Percentiles rank a stretch among this genome's conserved stretches.
phyloP scores from a whole-genome alignment of 1,140 invertebrate genomes.

The Lasioglossum albipes region DNA sequence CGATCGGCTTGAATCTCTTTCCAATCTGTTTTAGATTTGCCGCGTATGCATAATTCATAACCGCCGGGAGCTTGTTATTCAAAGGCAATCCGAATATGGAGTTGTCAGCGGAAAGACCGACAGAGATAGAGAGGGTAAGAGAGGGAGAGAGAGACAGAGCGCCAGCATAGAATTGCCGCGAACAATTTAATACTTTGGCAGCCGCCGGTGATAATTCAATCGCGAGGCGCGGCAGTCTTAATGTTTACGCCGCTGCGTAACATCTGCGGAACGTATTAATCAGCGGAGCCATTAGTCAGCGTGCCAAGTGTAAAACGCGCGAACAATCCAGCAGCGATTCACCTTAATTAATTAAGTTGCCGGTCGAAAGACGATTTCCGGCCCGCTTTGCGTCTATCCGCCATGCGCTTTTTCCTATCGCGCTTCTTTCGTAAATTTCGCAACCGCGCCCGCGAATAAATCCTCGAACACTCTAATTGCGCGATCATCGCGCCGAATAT shows the following conservation, averaged over 20 bases:
- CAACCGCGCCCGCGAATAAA: constrained; percentile 6
- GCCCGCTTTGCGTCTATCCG: background rate
- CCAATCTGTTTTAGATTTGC: constrained; percentile 49
- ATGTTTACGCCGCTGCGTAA: constrained; percentile 47
- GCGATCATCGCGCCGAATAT: constrained; percentile 4
- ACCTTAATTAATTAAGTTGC: constrained; percentile 56
- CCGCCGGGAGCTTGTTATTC: constrained; percentile 30
- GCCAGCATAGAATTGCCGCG: background rate
- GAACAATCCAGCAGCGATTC: constrained; percentile 40
- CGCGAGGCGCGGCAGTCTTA: constrained; percentile 21
- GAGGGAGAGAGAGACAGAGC: no score
- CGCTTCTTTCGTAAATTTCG: background rate
- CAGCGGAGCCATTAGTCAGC: constrained; percentile 48
- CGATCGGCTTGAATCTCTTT: constrained; percentile 31
- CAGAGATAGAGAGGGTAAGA: no score
- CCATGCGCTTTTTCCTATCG: no score
- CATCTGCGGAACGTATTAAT: constrained; percentile 55
- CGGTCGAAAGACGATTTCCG: background rate
- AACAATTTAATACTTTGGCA: constrained; percentile 39
- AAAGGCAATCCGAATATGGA: constrained; percentile 25
- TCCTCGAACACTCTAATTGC: constrained; percentile 19
- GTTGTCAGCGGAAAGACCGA: background rate
- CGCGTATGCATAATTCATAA: constrained; percentile 48
- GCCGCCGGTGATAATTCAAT: constrained; percentile 42
- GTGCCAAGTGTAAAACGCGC: constrained; percentile 46